These are phyloP conservation scores for Gymnoscopelus braueri DNA, from an alignment of 2,797 vertebrate genomes.

Conservation along the genomic window DNA sequence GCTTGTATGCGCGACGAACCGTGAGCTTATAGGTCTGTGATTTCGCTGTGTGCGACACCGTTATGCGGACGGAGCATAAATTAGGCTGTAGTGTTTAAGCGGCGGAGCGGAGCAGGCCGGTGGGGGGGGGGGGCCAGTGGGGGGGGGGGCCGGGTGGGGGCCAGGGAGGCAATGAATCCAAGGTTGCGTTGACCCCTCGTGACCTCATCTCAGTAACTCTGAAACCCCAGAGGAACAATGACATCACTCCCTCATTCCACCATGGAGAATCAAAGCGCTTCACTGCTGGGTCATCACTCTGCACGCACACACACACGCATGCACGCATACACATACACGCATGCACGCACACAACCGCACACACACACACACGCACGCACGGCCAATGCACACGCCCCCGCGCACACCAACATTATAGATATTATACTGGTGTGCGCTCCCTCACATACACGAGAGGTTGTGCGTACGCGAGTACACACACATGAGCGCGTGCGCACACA, in stretches of 20 bases:
- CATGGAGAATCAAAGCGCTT: slow-evolving; percentile 70
- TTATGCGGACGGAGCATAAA: too few species aligned
- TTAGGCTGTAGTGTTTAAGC: slow-evolving; percentile 53
- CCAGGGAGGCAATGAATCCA: slow-evolving; percentile 57
- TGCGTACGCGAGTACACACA: background rate
- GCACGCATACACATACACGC: slow-evolving; percentile 13
- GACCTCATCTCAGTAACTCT: slow-evolving; percentile 74
- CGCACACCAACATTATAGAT: too few species aligned
- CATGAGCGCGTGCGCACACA: background rate
- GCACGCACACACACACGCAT: slow-evolving; percentile 28
- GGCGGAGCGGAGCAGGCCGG: slow-evolving; percentile 19
- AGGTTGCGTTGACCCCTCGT: slow-evolving; percentile 67
- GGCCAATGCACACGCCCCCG: slow-evolving; percentile 10
- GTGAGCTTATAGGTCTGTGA: too few species aligned
- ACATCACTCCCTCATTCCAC: slow-evolving; percentile 75
- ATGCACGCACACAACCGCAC: background rate
- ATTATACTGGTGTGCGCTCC: too few species aligned
- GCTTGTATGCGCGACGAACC: too few species aligned
- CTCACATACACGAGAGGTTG: too few species aligned
- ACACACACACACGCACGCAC: background rate
- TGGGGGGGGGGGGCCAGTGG: background rate
- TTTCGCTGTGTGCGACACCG: too few species aligned
- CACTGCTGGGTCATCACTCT: slow-evolving; percentile 50
- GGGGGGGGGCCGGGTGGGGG: background rate
- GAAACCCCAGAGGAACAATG: slow-evolving; percentile 73